Percentiles rank a stretch among this genome's conserved stretches.
Evolutionary conservation across 2,888 invertebrate species (phyloP).

Genomic region (Ptychoptera albimana): DNA sequence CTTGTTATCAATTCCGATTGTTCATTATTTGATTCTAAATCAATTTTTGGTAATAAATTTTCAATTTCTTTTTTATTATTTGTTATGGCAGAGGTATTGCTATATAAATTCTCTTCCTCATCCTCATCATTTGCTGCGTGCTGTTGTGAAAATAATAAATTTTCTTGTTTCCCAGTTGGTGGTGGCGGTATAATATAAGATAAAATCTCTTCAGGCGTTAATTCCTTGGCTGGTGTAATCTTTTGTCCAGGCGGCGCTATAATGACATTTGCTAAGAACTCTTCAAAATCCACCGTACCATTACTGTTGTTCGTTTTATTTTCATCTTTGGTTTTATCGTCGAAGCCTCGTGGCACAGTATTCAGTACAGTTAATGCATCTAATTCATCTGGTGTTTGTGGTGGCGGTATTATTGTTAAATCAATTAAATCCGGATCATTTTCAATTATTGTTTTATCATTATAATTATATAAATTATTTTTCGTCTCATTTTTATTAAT

Average conservation of each 20-base stretch:
- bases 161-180: conserved; percentile 26
- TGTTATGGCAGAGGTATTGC: conserved; percentile 28
- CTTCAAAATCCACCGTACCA: conserved; percentile 47
- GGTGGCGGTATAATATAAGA: conserved; percentile 74
- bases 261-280: conserved; percentile 61
- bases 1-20: not conserved
- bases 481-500: conserved; percentile 28
- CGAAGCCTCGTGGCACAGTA: conserved; percentile 59
- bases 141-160: too few relatives aligned
- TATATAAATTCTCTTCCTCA: conserved; percentile 30
- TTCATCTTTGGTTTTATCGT: conserved; percentile 37
- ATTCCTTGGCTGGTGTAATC: conserved; percentile 56
- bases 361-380: conserved; percentile 55
- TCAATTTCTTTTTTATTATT: too few relatives aligned
- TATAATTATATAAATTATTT: conserved; percentile 29
- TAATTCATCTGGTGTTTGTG: conserved; percentile 67
- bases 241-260: conserved; percentile 67
- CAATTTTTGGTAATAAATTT: too few relatives aligned
- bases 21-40: not conserved
- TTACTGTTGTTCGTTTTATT: conserved; percentile 18
- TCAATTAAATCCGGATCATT: conserved; percentile 81
- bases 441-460: conserved; percentile 34
- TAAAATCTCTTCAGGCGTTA: conserved; percentile 70
- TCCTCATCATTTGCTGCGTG: conserved; percentile 15
- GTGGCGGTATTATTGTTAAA: conserved; percentile 73